Base-by-base conservation (phyloP, 2,797 vertebrate genomes). In the Protosalanx chinensis region DNA sequence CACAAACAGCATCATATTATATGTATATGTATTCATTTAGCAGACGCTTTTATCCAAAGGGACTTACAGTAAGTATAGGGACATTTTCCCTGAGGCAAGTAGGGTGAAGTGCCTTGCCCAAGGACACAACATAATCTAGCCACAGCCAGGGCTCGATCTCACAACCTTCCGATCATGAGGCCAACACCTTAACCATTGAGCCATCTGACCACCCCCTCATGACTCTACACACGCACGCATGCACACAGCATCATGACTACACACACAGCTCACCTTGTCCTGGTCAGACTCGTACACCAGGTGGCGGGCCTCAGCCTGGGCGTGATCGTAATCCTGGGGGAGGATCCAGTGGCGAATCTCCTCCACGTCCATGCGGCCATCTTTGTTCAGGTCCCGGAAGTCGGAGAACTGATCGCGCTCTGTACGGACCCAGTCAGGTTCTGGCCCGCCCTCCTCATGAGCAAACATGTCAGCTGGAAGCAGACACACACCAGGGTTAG, bases 341-440 rank as follows among this genome's bases (percentile, higher is more conserved):
- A 99, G 94, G 81, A 99, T 99, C 98, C 98, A 99, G 76, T 96
- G 96, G 62, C 92, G 93, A 84, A 98, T 98, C 86, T 99, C 98
- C 0, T 97, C 95, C 82, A 89, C 87, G 83, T 99, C 97, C 95
- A 99, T 94, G 80, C 96, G 98, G 13, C 98, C 98, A 0, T 99
- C 97, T 86, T 99, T 99, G 90, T 99, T 97, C 75, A 97, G 86
- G 80, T 99, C 98, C 72, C 97, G 89, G 85, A 99, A 99, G 85
- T 99, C 97, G n/a, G 92, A 90, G 77, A 99, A 99, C 88, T 99
- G 97, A 68, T 99, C 97, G 67, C 98, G 91, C 79, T 99, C 97
- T 0, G 95, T 98, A 77, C 90, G 85, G 60, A 99, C 95, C 98
- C 98, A 99, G 79, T 97, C 97, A 2, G 98, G 98, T 80, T 99